Percentiles rank a stretch among this genome's conserved stretches.
phyloP scores from a whole-genome alignment of 1,140 invertebrate genomes.

The Coelopa frigida region DNA sequence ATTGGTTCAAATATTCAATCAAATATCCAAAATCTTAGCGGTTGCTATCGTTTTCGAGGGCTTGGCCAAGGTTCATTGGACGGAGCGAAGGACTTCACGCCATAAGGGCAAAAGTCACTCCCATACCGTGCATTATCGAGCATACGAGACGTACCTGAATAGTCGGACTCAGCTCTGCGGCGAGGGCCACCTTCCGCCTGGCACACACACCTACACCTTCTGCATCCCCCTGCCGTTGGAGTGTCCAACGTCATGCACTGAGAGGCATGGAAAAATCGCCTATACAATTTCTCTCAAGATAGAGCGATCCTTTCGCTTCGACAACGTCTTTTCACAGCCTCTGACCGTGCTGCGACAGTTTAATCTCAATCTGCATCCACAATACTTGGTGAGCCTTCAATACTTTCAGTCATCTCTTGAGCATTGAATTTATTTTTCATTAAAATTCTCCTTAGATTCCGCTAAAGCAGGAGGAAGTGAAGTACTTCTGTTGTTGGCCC shows the following conservation, averaged over 20 bases:
- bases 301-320: slow-evolving; percentile 62
- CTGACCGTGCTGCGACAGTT: slow-evolving; percentile 61
- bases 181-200: not conserved
- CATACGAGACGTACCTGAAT: slow-evolving; percentile 5
- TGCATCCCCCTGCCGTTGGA: slow-evolving; percentile 42
- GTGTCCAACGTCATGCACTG: slow-evolving; percentile 59
- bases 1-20: no score
- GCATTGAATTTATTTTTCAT: not conserved
- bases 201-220: slow-evolving; percentile 8
- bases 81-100: not conserved
- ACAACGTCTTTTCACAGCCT: slow-evolving; percentile 57
- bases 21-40: not conserved
- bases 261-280: slow-evolving; percentile 55
- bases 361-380: slow-evolving; percentile 55
- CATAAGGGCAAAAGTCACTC: not conserved
- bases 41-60: slow-evolving; percentile 7
- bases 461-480: not conserved
- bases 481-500: slow-evolving; percentile 4
- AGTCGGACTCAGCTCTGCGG: not conserved
- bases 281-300: slow-evolving; percentile 56
- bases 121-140: not conserved
- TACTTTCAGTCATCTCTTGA: no score
- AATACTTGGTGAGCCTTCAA: not conserved
- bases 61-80: slow-evolving; percentile 6
- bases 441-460: not conserved